phyloP scores from a whole-genome alignment of 2,888 invertebrate species.

The Pilophorus perplexus region DNA sequence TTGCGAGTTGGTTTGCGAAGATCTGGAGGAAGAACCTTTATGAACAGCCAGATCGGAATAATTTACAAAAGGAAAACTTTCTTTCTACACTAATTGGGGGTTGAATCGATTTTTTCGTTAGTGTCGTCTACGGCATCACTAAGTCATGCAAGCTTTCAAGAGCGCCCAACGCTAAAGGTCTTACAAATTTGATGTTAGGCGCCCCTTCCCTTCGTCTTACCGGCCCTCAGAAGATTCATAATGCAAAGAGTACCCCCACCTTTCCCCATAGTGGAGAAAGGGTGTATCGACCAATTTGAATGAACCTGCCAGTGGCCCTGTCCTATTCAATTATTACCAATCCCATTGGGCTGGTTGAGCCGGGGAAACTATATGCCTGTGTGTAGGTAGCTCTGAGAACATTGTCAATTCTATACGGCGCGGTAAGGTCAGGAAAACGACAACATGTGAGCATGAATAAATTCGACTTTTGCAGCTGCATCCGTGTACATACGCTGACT shows the following conservation, averaged over 20 bases:
- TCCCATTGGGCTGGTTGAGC: not conserved
- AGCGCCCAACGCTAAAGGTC: not conserved
- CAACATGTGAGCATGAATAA: too few species aligned
- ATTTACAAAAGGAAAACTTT: not conserved
- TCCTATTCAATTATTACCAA: not conserved
- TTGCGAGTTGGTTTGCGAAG: too few species aligned
- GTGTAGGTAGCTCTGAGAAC: too few species aligned
- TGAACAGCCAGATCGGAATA: not conserved
- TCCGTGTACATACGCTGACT: too few species aligned
- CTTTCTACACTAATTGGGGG: not conserved
- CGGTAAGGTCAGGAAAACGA: too few species aligned
- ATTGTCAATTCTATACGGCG: too few species aligned
- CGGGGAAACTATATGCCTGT: too few species aligned
- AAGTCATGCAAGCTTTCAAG: constrained; percentile 23
- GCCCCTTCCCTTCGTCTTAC: not conserved
- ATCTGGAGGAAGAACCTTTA: too few species aligned
- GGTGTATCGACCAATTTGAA: constrained; percentile 8
- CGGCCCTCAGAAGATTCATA: not conserved
- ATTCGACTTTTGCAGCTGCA: too few species aligned
- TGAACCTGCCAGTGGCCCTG: not conserved
- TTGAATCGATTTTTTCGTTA: not conserved
- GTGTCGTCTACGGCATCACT: not conserved
- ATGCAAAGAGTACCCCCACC: not conserved
- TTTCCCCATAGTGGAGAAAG: not conserved
- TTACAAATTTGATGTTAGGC: constrained; percentile 4